Base-by-base conservation (phyloP, 2,888 invertebrate species). In the Tetropium fuscum region DNA sequence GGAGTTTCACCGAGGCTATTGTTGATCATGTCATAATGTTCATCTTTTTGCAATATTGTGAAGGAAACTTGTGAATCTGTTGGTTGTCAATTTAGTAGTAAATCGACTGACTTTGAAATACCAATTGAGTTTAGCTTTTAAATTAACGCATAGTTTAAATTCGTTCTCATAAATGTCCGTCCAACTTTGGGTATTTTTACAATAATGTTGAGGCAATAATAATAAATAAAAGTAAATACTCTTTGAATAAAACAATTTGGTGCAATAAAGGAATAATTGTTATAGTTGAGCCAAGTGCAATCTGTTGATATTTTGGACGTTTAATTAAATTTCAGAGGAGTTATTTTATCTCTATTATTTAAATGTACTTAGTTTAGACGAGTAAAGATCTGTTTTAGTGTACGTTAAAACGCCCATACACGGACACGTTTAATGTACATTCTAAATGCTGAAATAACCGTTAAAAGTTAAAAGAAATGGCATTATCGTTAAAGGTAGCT, bases 331-430 rank as follows among this genome's bases (percentile, higher is more conserved):
- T 64, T 13, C 15, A 40, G n/a, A 38, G 22, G 20, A 38, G 49
- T 49, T 49, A 19, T 38, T 45, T 41, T 58, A 57, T 64, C 57
- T 61, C 57, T 57, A 55, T 49, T 44, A 34, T 56, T 58, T 61
- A 61, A 55, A 53, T 69, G 75, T 75, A 75, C 76, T 76, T 75
- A 75, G 70, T 69, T 64, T 72, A 64, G 64, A 61, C n/a, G 45
- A 36, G 20, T 58, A 59, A 22, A 49, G 49, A 49, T 49, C 49
- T 49, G 38, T 49, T 38, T 41, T 32, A 22, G 45, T 41, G 58
- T 53, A 32, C 48, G 10, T 51, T 53, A 44, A 54, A 41, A 44
- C 27, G 44, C 13, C 13, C 10, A 8, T 13, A 44, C 10, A 10
- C 8, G 3, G 48, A 19, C 13, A 49, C 13, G 25, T 40, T 51